Conservation (phyloP, 2,113 vertebrate genomes). For the Ondatra zibethicus region DNA sequence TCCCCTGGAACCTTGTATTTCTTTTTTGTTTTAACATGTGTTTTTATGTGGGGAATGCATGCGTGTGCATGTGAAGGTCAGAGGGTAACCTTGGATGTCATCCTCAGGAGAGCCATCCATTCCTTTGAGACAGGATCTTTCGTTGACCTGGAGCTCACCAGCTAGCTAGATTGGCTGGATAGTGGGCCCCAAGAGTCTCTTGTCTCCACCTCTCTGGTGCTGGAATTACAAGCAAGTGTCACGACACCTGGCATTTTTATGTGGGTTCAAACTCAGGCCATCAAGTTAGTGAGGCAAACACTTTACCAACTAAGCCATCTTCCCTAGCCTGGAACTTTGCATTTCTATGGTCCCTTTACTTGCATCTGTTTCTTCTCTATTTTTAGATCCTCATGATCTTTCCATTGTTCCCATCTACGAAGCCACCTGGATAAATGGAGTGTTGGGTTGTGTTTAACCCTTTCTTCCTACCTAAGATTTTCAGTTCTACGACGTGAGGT, state of each 20-base stretch:
- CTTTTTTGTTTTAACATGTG: neutral
- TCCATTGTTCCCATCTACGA: neutral
- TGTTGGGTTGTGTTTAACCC: neutral
- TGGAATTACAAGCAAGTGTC: neutral
- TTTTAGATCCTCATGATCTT: neutral
- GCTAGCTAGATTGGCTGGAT: neutral
- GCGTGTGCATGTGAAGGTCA: neutral
- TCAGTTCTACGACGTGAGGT: neutral
- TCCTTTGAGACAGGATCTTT: neutral
- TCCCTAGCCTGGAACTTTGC: neutral
- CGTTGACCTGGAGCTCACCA: neutral
- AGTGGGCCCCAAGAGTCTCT: neutral
- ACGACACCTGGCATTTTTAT: neutral
- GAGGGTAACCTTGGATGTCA: neutral
- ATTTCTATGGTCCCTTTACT: neutral
- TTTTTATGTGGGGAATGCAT: neutral
- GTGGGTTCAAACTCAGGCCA: neutral
- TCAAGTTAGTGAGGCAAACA: neutral
- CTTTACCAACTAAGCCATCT: neutral
- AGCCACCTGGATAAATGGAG: neutral
- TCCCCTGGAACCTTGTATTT: neutral
- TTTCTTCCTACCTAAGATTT: neutral
- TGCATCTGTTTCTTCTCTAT: neutral
- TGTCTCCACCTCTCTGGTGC: neutral
- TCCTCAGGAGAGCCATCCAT: too few species aligned